These are phyloP conservation scores for Pedicia rivosa DNA, from an alignment of 2,888 invertebrate genomes.

Conservation along the genomic window DNA sequence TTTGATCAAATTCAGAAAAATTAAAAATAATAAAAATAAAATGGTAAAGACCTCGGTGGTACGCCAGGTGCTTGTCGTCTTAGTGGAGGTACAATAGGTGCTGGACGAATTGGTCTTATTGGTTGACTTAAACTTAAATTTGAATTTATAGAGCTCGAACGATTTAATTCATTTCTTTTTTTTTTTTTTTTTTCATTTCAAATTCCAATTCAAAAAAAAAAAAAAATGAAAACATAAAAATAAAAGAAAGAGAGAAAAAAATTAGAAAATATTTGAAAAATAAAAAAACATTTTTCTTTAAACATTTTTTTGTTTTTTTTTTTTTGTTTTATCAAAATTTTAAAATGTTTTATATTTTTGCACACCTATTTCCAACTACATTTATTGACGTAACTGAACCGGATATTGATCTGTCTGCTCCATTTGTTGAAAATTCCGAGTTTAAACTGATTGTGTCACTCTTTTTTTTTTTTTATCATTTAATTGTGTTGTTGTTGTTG, in stretches of 20 bases:
- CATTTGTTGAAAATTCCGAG: constrained; percentile 4
- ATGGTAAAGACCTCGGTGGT: constrained; percentile 10
- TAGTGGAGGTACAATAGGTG: constrained; percentile 8
- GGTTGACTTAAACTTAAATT: constrained; percentile 10
- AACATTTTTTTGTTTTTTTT: no score
- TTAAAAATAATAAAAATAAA: neutral
- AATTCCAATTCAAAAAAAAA: neutral
- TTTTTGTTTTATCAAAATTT: no score
- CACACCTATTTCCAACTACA: constrained; percentile 2
- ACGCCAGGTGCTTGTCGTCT: constrained; percentile 12
- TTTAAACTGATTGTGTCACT: constrained; percentile 6
- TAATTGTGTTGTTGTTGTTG: no score
- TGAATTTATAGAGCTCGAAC: constrained; percentile 4
- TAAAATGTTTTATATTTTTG: no score
- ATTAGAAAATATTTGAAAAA: no score
- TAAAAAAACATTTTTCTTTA: no score
- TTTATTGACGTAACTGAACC: constrained; percentile 7
- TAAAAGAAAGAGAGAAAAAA: neutral
- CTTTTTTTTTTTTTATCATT: no score
- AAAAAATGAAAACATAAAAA: neutral
- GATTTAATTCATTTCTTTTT: neutral
- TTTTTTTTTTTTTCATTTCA: neutral
- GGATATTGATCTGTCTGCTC: neutral
- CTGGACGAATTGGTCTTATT: constrained; percentile 10
- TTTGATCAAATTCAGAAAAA: no score